Evolutionary conservation across 1,140 invertebrate genomes (phyloP).

Genomic region (Xylocopa sonorina): DNA sequence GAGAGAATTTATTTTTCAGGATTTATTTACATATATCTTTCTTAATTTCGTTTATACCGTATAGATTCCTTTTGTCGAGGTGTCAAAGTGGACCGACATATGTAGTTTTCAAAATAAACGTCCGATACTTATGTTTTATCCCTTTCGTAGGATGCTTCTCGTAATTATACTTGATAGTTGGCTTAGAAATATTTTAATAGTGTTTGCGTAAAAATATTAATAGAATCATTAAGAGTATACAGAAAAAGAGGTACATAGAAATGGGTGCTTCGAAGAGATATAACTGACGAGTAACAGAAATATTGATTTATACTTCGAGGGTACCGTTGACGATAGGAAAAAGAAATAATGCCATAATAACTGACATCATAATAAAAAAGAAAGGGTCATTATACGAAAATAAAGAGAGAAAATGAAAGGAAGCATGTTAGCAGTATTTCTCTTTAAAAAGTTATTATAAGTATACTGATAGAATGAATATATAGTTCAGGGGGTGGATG

Average conservation of each 20-base stretch:
- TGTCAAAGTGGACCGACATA: neutral
- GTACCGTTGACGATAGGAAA: neutral
- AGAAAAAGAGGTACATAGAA: neutral
- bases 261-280: slow-evolving; percentile 2
- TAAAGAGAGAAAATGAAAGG: neutral
- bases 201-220: neutral
- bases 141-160: neutral
- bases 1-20: neutral
- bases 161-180: neutral
- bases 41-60: neutral
- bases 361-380: slow-evolving; percentile 46
- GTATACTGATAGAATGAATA: slow-evolving; percentile 72
- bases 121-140: neutral
- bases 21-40: slow-evolving; percentile 14
- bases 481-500: slow-evolving; percentile 80
- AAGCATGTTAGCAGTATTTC: slow-evolving; percentile 64
- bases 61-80: neutral
- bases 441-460: slow-evolving; percentile 47
- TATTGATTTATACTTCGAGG: neutral
- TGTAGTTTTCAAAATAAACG: neutral
- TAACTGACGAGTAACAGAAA: neutral
- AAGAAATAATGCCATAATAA: slow-evolving; percentile 41
- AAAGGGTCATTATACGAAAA: slow-evolving; percentile 36
- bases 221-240: neutral
- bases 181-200: slow-evolving; percentile 6